A percentile compares a stretch with the other conserved stretches of the same genome.
Conservation (phyloP, 2,113 vertebrate species). For the Oreocharis arfaki region DNA sequence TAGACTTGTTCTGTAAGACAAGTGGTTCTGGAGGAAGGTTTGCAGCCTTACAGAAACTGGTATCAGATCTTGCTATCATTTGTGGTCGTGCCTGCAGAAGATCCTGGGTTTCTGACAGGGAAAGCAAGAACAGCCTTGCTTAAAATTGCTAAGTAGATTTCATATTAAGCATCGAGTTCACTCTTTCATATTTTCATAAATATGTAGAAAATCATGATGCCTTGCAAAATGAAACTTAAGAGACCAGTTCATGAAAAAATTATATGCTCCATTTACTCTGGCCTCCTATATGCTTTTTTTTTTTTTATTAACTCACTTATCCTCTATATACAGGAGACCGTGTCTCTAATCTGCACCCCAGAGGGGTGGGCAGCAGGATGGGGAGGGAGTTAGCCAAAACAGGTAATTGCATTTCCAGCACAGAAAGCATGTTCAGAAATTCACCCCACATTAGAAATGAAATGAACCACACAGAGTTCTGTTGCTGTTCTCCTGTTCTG, state of each 20-base stretch:
- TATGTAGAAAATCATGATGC: conserved; percentile 37
- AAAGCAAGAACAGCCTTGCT: neutral
- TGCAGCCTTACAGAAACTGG: neutral
- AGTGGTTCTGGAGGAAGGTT: neutral
- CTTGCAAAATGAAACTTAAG: conserved; percentile 62
- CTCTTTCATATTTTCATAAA: conserved; percentile 47
- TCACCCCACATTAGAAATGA: neutral
- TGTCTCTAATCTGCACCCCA: neutral
- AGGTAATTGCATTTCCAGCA: neutral
- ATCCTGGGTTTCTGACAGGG: neutral
- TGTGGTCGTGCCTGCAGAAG: neutral
- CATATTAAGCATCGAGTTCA: neutral
- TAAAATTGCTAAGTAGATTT: neutral
- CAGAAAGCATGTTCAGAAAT: neutral
- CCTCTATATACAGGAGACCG: conserved; percentile 9
- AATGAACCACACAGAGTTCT: neutral
- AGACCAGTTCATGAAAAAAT: conserved; percentile 60
- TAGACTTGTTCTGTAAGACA: neutral
- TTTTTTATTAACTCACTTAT: conserved; percentile 58
- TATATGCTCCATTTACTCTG: conserved; percentile 55
- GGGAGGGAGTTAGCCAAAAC: neutral
- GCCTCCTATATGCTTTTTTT: conserved; percentile 47
- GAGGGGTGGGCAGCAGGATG: neutral
- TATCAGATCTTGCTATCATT: neutral
- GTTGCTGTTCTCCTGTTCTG: neutral